These are phyloP conservation scores for Callosobruchus maculatus DNA, from an alignment of 2,888 invertebrate species.

Conservation along the genomic window DNA sequence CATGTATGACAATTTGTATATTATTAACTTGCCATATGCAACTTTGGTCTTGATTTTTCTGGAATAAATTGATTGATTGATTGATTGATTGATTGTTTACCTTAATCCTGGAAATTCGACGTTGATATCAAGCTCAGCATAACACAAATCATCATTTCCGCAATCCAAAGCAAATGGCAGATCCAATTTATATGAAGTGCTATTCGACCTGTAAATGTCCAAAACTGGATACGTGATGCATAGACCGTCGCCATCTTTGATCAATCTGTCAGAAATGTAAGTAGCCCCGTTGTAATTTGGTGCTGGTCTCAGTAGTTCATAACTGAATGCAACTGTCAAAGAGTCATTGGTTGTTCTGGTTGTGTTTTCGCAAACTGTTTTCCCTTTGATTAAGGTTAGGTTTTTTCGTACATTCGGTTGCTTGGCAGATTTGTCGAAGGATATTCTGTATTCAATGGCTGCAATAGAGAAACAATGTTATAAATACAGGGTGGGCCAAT, in stretches of 20 bases:
- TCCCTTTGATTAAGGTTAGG: slow-evolving; percentile 1
- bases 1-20: no score
- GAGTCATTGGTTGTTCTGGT: not conserved
- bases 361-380: slow-evolving; percentile 5
- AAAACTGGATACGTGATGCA: slow-evolving; percentile 17
- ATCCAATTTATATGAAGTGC: slow-evolving; percentile 13
- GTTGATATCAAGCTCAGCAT: slow-evolving; percentile 39
- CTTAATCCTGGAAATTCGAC: not conserved
- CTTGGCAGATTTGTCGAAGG: slow-evolving; percentile 6
- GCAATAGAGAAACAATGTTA: no score
- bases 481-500: no score
- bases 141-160: slow-evolving; percentile 54
- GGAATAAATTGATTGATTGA: no score
- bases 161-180: slow-evolving; percentile 51
- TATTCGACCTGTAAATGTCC: slow-evolving; percentile 17
- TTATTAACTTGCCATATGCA: no score
- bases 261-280: slow-evolving; percentile 4
- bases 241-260: slow-evolving; percentile 7
- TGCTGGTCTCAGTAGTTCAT: slow-evolving; percentile 6
- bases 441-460: slow-evolving; percentile 12
- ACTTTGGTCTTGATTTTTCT: no score
- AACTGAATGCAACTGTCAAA: slow-evolving; percentile 12
- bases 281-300: slow-evolving; percentile 6
- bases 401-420: slow-evolving; percentile 1
- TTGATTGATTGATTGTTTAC: no score